Evolutionary conservation across 35 echinoderm and acorn worm genomes (phyloP).

Genomic region (Apostichopus parvimensis): DNA sequence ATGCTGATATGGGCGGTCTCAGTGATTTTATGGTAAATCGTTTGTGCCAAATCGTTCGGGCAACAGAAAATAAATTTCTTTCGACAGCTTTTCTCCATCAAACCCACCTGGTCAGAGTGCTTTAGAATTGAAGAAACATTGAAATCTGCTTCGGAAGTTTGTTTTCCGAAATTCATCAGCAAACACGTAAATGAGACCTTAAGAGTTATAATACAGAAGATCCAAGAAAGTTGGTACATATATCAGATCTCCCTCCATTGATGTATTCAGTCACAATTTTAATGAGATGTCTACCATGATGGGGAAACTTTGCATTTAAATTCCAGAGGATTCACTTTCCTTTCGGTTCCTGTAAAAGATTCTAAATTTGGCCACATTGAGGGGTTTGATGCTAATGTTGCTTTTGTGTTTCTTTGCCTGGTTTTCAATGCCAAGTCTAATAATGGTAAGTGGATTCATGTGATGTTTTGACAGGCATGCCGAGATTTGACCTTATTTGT

Average conservation of each 20-base stretch:
- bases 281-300: not conserved
- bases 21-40: no score
- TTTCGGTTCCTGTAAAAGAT: not conserved
- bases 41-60: no score
- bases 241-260: not conserved
- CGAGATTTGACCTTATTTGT: constrained; percentile 13
- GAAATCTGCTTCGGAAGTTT: not conserved
- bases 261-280: not conserved
- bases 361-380: constrained; percentile 13
- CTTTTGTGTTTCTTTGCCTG: constrained; percentile 3
- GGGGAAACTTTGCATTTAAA: constrained; percentile 7
- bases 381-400: not conserved
- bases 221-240: no score
- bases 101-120: no score
- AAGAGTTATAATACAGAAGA: no score
- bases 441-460: constrained; percentile 22
- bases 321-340: constrained; percentile 12
- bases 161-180: no score
- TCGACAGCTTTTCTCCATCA: no score
- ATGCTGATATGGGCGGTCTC: no score
- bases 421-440: constrained; percentile 2
- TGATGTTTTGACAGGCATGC: constrained; percentile 16
- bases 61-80: no score
- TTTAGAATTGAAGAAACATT: not conserved
- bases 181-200: not conserved